Conservation (phyloP, 2,797 vertebrate genomes). For the Alcedo atthis region DNA sequence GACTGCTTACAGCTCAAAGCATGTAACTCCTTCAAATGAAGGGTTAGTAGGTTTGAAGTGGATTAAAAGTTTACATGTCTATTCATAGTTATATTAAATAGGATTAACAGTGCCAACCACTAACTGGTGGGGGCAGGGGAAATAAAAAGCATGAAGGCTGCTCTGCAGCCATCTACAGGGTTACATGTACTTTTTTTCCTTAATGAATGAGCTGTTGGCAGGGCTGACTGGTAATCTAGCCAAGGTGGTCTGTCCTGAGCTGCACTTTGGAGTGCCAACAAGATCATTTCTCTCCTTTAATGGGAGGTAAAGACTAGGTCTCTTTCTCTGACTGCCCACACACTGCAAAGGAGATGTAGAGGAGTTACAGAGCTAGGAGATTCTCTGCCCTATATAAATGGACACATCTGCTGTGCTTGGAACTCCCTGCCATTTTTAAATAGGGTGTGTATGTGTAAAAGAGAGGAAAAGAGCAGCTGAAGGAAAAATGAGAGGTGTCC, state of each 20-base stretch:
- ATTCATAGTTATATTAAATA: not conserved
- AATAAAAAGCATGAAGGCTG: not conserved
- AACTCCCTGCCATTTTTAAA: not conserved
- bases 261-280: not conserved
- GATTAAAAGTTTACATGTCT: constrained; percentile 36
- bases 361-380: not conserved
- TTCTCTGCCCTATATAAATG: constrained; percentile 5
- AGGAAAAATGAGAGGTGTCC: not conserved
- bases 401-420: fast-evolving
- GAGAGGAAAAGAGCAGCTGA: not conserved
- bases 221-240: not conserved
- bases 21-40: not conserved
- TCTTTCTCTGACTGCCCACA: not conserved
- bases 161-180: not conserved
- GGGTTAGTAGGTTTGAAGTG: not conserved
- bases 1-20: not conserved
- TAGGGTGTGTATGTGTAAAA: not conserved
- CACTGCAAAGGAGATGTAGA: not conserved
- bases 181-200: not conserved
- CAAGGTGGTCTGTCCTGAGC: constrained; percentile 13
- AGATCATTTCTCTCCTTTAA: constrained; percentile 8
- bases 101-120: constrained; percentile 12
- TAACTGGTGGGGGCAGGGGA: not conserved
- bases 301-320: not conserved
- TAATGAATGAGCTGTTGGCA: not conserved